Conservation (phyloP, 2,113 vertebrate species). For the Phoenicopterus ruber region DNA sequence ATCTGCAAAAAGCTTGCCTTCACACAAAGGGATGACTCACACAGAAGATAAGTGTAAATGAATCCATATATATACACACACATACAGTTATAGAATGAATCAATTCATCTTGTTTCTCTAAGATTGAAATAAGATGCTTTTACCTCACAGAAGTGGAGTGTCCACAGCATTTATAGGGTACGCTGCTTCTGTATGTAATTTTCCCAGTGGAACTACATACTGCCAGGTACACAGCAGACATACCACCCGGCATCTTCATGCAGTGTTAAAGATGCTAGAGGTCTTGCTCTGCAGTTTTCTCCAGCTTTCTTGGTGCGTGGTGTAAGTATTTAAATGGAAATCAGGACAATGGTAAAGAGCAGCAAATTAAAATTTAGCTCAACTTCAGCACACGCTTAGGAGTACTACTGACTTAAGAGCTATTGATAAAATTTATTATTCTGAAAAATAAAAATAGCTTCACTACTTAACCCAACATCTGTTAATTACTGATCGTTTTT, state of each 20-base stretch:
- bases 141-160: not conserved
- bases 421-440: not conserved
- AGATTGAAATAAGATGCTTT: not conserved
- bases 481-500: too few species aligned
- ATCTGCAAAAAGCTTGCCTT: not conserved
- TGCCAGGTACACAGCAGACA: not conserved
- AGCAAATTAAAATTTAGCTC: not conserved
- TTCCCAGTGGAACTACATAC: not conserved
- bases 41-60: not conserved
- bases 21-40: not conserved
- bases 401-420: not conserved
- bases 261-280: not conserved
- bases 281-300: not conserved
- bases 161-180: not conserved
- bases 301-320: rapidly evolving
- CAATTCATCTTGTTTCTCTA: not conserved
- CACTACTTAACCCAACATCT: not conserved
- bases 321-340: not conserved
- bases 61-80: not conserved
- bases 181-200: rapidly evolving
- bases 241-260: not conserved
- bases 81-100: not conserved
- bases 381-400: not conserved
- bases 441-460: not conserved
- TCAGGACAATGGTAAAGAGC: not conserved